Base-by-base conservation (phyloP, 1,140 invertebrate species). In the Akabosia matsudoensis region DNA sequence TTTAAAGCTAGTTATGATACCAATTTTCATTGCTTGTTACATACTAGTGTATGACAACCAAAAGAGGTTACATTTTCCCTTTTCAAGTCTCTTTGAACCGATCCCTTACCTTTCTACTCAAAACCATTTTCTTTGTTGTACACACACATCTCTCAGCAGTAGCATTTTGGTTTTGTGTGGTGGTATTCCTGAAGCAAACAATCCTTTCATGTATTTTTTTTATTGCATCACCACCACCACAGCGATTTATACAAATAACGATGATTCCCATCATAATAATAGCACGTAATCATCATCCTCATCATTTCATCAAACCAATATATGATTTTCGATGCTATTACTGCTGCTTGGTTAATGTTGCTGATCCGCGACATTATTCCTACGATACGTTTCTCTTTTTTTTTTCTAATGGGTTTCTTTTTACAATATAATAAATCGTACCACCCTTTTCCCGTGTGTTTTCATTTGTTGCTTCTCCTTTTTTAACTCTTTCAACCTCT, bases 301-400 rank as follows among this genome's bases (percentile, higher is more conserved):
- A 22, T 61, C 61, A 67, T 67, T 67, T 67, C 61, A 67, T 67
- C 61, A 67, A 67, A 67, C 61, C 61, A 30, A 67, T 67, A 67
- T 24, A n/a, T n/a, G n/a, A n/a, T n/a, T n/a, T n/a, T n/a, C 14
- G 54, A 61, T 18, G 37, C 7, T 45, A 18, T 10, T 45, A 18
- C 37, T 45, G 37, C 37, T 45, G 37, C 37, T 45, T 45, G 37
- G 18, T 45, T 45, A 18, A 10, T 45, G 37, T 45, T 45, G 37
- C 37, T 45, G 37, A 45, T 45, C 37, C 37, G 37, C 37, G 37
- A 45, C 37, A 45, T 45, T 45, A 45, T 45, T 45, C 7, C 37
- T n/a, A n/a, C n/a, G n/a, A n/a, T n/a, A n/a, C n/a, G n/a, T n/a
- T n/a, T n/a, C n/a, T n/a, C n/a, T n/a, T n/a, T 45, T 45, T 45